phyloP scores from a whole-genome alignment of 2,888 invertebrate genomes.

The Tupiocoris notatus region DNA sequence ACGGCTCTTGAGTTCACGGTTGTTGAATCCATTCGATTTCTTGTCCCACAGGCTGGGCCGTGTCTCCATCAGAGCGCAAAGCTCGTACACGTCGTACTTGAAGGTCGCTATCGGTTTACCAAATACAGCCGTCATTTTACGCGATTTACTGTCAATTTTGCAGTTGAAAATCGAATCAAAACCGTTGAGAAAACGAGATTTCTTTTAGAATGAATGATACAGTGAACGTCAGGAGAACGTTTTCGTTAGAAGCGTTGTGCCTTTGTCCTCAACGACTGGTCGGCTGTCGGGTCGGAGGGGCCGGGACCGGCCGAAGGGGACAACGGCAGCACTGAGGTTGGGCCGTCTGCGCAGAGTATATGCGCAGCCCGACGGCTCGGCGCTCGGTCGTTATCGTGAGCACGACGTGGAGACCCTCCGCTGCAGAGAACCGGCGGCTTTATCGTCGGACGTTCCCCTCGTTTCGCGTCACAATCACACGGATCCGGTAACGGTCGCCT shows the following conservation, averaged over 20 bases:
- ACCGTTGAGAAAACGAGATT: neutral
- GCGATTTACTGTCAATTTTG: neutral
- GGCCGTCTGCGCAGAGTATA: neutral
- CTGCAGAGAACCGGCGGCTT: neutral
- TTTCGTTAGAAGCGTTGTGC: neutral
- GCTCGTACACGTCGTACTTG: neutral
- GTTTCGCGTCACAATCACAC: neutral
- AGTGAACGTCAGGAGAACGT: neutral
- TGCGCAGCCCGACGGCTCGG: neutral
- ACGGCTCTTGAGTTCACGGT: neutral
- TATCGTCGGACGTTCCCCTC: neutral
- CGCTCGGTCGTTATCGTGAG: neutral
- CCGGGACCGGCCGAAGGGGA: neutral
- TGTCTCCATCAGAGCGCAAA: neutral
- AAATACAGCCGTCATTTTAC: neutral
- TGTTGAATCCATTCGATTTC: neutral
- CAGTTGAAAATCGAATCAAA: neutral
- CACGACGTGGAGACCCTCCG: neutral
- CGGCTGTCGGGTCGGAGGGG: neutral
- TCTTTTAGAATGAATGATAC: neutral
- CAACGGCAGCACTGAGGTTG: neutral
- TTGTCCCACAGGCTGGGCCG: neutral
- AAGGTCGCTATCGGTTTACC: neutral
- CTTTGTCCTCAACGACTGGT: neutral
- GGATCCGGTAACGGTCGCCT: neutral